Conservation (phyloP, 2,797 vertebrate genomes). For the Thripadectes ignobilis region DNA sequence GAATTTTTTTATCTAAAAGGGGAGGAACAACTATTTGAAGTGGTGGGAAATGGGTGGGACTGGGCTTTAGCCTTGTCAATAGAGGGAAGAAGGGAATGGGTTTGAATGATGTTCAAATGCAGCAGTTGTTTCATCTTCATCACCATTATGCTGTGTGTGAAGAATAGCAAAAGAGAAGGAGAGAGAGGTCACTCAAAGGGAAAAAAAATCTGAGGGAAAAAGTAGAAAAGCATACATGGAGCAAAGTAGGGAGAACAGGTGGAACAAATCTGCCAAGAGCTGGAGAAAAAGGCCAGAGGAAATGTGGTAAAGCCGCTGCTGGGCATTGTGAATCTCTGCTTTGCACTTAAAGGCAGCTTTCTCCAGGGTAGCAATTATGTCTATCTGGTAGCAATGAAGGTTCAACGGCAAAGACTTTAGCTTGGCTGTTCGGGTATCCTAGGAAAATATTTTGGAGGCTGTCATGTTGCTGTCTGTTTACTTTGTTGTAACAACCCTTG, state of each 20-base stretch:
- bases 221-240: not conserved
- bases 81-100: not conserved
- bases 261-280: not conserved
- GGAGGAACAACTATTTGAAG: not conserved
- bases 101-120: not conserved
- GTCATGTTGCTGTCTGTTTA: not conserved
- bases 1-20: not conserved
- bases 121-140: not conserved
- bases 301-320: not conserved
- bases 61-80: not conserved
- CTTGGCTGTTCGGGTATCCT: not conserved
- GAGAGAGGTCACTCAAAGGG: not conserved
- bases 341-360: not conserved
- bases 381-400: not conserved
- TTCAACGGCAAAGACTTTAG: not conserved
- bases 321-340: not conserved
- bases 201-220: not conserved
- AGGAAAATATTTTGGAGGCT: not conserved
- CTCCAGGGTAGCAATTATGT: not conserved
- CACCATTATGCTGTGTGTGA: not conserved
- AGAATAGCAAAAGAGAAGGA: not conserved
- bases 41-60: fast-evolving
- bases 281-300: not conserved
- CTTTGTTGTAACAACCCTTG: not conserved
- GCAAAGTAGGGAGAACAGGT: not conserved